Conservation (phyloP, 2,113 vertebrate genomes). For the Piaya cayana region DNA sequence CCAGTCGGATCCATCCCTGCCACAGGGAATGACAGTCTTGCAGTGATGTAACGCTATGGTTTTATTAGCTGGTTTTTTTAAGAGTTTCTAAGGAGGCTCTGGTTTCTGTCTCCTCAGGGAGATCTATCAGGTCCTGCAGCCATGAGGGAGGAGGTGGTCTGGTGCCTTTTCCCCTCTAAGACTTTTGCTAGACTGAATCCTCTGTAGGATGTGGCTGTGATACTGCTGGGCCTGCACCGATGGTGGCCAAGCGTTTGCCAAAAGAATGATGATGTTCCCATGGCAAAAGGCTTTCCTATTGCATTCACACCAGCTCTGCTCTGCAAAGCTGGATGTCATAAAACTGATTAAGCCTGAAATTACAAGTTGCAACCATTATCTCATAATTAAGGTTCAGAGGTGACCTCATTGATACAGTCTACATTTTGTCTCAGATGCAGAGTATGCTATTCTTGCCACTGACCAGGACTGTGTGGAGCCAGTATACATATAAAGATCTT, state of each 20-base stretch:
- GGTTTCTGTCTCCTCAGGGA: neutral
- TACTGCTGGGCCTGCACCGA: neutral
- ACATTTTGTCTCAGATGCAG: neutral
- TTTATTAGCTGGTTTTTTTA: neutral
- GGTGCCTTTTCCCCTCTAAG: neutral
- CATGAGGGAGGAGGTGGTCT: neutral
- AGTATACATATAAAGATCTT: neutral
- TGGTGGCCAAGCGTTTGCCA: neutral
- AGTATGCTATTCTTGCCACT: neutral
- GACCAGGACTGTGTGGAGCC: neutral
- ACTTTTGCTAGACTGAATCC: neutral
- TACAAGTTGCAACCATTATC: conserved; percentile 15
- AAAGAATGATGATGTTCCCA: neutral
- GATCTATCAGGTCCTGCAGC: neutral
- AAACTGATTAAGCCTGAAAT: conserved; percentile 33
- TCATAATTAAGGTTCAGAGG: neutral
- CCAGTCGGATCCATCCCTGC: neutral
- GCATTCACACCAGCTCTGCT: neutral
- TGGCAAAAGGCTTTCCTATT: neutral
- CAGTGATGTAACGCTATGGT: neutral
- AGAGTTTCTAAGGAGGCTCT: neutral
- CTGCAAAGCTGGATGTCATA: neutral
- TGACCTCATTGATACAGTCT: neutral
- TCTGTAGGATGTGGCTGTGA: neutral
- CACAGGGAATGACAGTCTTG: neutral